Conservation (phyloP, 2,113 vertebrate species). For the Pygoscelis adeliae region DNA sequence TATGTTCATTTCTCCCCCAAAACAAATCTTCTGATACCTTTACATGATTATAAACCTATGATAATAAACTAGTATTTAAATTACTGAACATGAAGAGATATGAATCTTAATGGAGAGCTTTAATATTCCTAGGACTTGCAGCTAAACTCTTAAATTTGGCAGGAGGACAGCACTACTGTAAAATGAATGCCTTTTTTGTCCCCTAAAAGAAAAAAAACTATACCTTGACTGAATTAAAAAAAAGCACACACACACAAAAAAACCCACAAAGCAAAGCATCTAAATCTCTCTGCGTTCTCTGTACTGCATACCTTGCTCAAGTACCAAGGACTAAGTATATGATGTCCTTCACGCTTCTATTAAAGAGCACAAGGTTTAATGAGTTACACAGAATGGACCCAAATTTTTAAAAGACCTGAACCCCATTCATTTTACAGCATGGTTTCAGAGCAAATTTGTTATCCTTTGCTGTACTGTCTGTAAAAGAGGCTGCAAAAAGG, state of each 20-base stretch:
- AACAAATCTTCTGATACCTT: background rate
- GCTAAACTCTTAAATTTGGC: background rate
- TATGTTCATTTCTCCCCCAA: background rate
- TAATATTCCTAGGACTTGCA: background rate
- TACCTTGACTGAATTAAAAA: background rate
- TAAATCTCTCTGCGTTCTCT: background rate
- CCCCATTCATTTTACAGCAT: background rate
- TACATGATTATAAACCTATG: background rate
- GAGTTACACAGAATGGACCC: background rate
- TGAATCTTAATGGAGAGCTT: background rate
- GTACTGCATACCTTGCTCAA: background rate
- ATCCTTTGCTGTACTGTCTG: background rate
- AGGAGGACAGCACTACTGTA: background rate
- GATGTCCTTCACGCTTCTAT: background rate
- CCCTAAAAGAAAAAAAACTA: background rate
- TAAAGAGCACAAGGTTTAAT: background rate
- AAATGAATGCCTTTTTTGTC: background rate
- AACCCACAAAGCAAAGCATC: background rate
- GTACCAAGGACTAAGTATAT: background rate
- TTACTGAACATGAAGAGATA: background rate
- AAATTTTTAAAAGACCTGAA: background rate
- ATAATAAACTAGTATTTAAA: background rate
- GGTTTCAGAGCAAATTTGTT: background rate
- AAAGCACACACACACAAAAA: background rate
- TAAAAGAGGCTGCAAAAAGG: background rate